These are phyloP conservation scores for Lates calcarifer DNA, from an alignment of 2,113 vertebrate genomes.

Conservation along the genomic window DNA sequence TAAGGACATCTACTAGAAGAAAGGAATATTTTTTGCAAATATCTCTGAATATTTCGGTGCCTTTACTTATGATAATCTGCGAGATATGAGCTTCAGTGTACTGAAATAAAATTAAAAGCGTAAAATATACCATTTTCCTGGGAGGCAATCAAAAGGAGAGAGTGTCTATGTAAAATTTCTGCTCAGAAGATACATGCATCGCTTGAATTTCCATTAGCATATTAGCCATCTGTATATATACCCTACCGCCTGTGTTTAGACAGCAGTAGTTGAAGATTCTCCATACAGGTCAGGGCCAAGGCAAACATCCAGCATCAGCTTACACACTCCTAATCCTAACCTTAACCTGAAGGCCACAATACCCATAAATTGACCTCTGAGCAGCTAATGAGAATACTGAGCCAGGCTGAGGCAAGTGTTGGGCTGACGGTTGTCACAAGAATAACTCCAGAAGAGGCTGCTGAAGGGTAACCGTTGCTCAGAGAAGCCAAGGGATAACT, in stretches of 20 bases:
- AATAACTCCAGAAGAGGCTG: conserved; percentile 29
- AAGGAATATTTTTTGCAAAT: background rate
- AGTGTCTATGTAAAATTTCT: conserved; percentile 14
- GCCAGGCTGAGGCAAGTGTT: background rate
- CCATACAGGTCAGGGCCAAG: conserved; percentile 61
- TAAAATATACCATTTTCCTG: background rate
- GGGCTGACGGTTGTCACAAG: conserved; percentile 24
- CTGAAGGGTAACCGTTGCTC: background rate
- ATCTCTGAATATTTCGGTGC: background rate
- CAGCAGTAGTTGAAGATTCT: conserved; percentile 50
- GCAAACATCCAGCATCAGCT: conserved; percentile 65
- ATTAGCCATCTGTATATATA: conserved; percentile 9
- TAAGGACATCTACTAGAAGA: background rate
- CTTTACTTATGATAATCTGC: background rate
- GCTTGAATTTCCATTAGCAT: conserved; percentile 3
- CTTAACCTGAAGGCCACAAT: conserved; percentile 58
- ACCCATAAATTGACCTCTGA: conserved; percentile 48
- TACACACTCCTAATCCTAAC: conserved; percentile 68
- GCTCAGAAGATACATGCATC: background rate
- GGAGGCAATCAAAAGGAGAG: background rate
- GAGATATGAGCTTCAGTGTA: background rate
- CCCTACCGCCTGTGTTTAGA: conserved; percentile 56
- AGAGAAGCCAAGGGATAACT: too few species aligned
- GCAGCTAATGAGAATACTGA: conserved; percentile 54
- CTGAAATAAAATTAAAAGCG: background rate